Base-by-base conservation (phyloP, 2,113 vertebrate species). In the Rousettus leschenaultii region DNA sequence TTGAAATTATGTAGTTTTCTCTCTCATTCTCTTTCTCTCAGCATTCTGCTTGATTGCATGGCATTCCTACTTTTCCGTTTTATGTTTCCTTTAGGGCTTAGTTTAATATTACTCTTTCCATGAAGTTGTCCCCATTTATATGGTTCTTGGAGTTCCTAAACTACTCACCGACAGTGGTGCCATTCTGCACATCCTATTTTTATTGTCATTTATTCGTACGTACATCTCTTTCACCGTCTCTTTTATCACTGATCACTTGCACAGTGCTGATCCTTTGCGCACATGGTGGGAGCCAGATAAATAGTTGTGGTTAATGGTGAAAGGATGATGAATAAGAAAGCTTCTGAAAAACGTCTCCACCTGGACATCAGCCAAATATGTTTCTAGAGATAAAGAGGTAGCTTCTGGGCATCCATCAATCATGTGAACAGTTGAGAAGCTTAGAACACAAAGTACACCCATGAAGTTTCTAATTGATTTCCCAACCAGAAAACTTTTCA, bases 331-430 rank as follows among this genome's bases (percentile, higher is more conserved):
- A 90, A 55, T 71, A 95, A 70, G 57, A 35, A 87, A 84, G 40
- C 91, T 95, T 96, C 75, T 90, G 77, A 88, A 90, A 74, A 85
- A 80, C 53, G 18, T 94, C 30, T 79, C 40, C 6, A 55, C 45
- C n/a, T 94, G 95, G 94, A 92, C 9, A 59, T 84, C 43, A 28
- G 93, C 93, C 96, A 97, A 89, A 40, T 68, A 86, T 2, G 7
- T 92, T 94, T 94, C 70, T 97, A 51, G 89, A 97, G 95, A 96
- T 96, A 92, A 95, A 86, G 71, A 94, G 74, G 55, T 73, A 90
- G 84, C 96, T 1, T 1, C 80, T 66, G 59, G 96, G 84, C 4
- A 0, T 89, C 55, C 35, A 90, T 95, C 95, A 87, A 55, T 94
- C 95, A 92, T 40, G 48, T 43, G 74, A 83, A 51, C n/a, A 33